A percentile compares a stretch with the other conserved stretches of the same genome.
Evolutionary conservation across 2,888 invertebrate species (phyloP).

Genomic region (Heliconius cydno): DNA sequence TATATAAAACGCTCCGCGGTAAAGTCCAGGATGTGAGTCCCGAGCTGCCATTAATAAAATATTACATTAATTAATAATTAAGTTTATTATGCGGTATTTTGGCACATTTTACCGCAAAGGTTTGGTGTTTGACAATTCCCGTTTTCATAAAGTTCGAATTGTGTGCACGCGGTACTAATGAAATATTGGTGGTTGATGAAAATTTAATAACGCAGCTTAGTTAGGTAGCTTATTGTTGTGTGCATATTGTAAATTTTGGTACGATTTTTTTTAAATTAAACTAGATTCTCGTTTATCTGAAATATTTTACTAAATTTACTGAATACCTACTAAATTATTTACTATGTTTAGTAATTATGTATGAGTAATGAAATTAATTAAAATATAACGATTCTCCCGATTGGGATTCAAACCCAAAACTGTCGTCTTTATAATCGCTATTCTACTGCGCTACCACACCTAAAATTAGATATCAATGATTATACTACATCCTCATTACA

Average conservation of each 20-base stretch:
- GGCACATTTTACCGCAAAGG: slow-evolving; percentile 1
- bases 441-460: not conserved
- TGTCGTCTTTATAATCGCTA: not conserved
- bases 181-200: slow-evolving; percentile 36
- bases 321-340: not conserved
- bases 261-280: not conserved
- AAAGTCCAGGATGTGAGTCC: not conserved
- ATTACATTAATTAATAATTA: not conserved
- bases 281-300: not conserved
- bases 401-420: not conserved
- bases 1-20: not conserved
- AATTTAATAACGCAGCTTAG: slow-evolving; percentile 37
- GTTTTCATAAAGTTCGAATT: slow-evolving; percentile 26
- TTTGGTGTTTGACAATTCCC: not conserved
- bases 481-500: not conserved
- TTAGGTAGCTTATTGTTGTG: slow-evolving; percentile 12
- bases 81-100: not conserved
- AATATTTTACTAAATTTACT: not conserved
- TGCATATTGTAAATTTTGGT: slow-evolving; percentile 17
- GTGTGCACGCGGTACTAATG: slow-evolving; percentile 22
- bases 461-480: not conserved
- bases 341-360: not conserved
- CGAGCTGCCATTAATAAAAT: not conserved
- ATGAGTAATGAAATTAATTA: not conserved
- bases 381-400: not conserved